Evolutionary conservation across 2,888 invertebrate species (phyloP).

Genomic region (Acronicta alni): DNA sequence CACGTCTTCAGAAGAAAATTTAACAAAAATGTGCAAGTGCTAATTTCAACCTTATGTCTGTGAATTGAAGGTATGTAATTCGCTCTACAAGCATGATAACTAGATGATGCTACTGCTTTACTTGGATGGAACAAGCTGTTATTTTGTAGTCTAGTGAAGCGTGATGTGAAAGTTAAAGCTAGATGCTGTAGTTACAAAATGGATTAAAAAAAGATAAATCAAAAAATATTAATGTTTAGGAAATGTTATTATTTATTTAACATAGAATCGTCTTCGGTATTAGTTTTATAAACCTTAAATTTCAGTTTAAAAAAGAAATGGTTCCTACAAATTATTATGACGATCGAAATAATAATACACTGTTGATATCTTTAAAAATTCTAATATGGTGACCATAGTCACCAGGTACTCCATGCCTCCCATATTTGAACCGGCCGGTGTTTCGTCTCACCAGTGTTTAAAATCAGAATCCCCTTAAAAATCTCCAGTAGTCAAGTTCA

Average conservation of each 20-base stretch:
- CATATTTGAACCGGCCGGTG: too few species aligned
- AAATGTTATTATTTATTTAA: neutral
- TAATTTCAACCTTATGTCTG: slow-evolving; percentile 65
- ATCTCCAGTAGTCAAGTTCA: slow-evolving; percentile 14
- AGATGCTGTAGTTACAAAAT: slow-evolving; percentile 21
- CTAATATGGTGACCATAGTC: too few species aligned
- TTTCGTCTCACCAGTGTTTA: neutral
- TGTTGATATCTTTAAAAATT: neutral
- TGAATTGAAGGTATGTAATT: slow-evolving; percentile 88
- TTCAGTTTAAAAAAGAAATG: too few species aligned
- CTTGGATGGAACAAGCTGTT: slow-evolving; percentile 62
- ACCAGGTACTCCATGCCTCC: too few species aligned
- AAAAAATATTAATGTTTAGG: slow-evolving; percentile 21
- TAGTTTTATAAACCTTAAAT: neutral
- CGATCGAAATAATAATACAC: neutral
- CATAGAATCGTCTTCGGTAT: neutral
- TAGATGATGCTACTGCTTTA: slow-evolving; percentile 70
- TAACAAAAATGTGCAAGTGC: slow-evolving; percentile 68
- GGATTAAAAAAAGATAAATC: slow-evolving; percentile 19
- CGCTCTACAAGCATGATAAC: slow-evolving; percentile 87
- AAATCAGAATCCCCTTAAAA: neutral
- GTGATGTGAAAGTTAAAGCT: slow-evolving; percentile 38
- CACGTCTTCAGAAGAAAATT: slow-evolving; percentile 61
- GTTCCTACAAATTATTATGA: neutral
- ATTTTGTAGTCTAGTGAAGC: slow-evolving; percentile 67